Base-by-base conservation (phyloP, 2,888 invertebrate species). In the Ypsolopha sequella region DNA sequence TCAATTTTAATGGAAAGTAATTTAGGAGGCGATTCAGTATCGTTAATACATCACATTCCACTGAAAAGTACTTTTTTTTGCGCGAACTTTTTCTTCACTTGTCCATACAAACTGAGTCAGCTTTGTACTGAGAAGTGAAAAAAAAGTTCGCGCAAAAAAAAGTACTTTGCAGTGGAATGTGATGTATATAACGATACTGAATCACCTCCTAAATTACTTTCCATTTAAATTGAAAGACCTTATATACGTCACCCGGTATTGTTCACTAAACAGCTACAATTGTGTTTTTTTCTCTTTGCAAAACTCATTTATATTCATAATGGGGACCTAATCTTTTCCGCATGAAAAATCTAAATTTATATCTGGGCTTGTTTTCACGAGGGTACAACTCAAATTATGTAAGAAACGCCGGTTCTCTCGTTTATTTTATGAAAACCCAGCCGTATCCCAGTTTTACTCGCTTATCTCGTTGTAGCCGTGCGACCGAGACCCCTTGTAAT, bases 391-490 rank as follows among this genome's bases (percentile, higher is more conserved):
- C 56, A 63, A 64, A 64, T 66, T 64, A 65, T 59, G 58, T 60
- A 62, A 62, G 60, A 59, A 61, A 53, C 54, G 55, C 55, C 56
- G 53, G 56, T 54, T 52, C 60, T 55, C 57, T 14, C 13, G 3
- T 14, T 43, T 4, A 58, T 57, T 61, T 64, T 64, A 63, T 64
- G 63, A 60, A 61, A 65, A 66, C 65, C 60, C 57, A 57, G 56
- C 56, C 59, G 51, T 52, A 58, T 66, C 65, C 60, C 57, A 57
- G 56, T 57, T 59, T 52, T 52, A 58, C 58, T 54, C 60, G 68
- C 67, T 76, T 76, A 76, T 75, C 73, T 69, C 61, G 54, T 56
- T 58, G 56, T 62, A 62, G 62, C 61, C 63, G 58, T 58, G 52
- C 53, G 53, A 51, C 11, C 51, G n/a, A 60, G 64, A 62, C 61